Base-by-base conservation (phyloP, 2,113 vertebrate genomes). In the Corydoras sp. region DNA sequence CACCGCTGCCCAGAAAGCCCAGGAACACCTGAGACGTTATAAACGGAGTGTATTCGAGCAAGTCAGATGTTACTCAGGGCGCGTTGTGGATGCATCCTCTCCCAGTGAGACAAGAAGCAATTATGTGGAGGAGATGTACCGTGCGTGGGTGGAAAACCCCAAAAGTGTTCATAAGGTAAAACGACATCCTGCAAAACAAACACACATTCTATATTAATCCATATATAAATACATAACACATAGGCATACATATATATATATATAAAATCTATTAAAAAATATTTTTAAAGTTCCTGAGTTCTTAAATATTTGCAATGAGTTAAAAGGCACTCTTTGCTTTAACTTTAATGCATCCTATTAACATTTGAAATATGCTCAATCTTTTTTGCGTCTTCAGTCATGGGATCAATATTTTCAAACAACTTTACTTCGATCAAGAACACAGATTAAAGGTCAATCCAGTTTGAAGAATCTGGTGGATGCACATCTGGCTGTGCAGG, bases 101-200 rank as follows among this genome's bases (percentile, higher is more conserved):
- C 88, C 97, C 15, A 98, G 91, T 18, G 94, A 93, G 79, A 95
- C 93, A 84, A 95, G 92, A 85, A 92, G 91, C 1, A 98, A 95
- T 88, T 99, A 99, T 78, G 87, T 98, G 86, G 95, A 98, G 84
- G 94, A 98, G 83, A 97, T 99, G 96, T 98, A 97, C 86, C 90
- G 85, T 70, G 90, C 95, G 0, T 99, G 96, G 96, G 87, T 96
- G 88, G 94, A 98, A 84, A 91, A 99, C 70, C 95, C 95, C 74
- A 92, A 89, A 85, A 97, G 90, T 77, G 96, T 99, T 51, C 96
- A 99, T 87, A 93, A 98, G 96, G 96, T 95, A 92, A 92, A 86
- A 43, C 18, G 1, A 24, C 18, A 24, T 43, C 35, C 35, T 43
- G 35, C 35, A 35, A 35, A 35, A 35, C 32, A 35, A 35, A 35